Base-by-base conservation (phyloP, 2,113 vertebrate species). In the Anoplopoma fimbria region DNA sequence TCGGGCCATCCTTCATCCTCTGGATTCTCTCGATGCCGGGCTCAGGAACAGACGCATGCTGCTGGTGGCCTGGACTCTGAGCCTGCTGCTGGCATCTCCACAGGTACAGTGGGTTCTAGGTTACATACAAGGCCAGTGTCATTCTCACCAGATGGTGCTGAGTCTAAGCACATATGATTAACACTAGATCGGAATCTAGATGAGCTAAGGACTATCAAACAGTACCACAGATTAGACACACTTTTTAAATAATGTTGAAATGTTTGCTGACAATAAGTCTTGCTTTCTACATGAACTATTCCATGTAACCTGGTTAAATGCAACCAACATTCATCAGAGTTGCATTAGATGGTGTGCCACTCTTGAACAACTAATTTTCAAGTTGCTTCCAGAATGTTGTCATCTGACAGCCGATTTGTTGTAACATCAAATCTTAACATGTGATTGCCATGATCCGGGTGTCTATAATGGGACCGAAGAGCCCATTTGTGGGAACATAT, bases 21-120 rank as follows among this genome's bases (percentile, higher is more conserved):
- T 95, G 61, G 93, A 94, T 76, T 94, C 94, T 6, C 81, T 94
- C 1, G 88, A 93, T 9, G 90, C 93, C 9, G 90, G 92, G 13
- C 63, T 72, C 47, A 87, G 94, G 72, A 95, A 95, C 89, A 89
- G 84, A 79, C 92, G 88, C 53, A 94, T 95, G 94, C 81, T 95
- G 80, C 60, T 92, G n/a, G 77, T 91, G 70, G 94, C 94, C 61
- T 95, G 94, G 94, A 87, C 40, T 4, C 91, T 95, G 31, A 95
- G 94, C 31, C 69, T 94, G 42, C 89, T 95, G 51, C 86, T 95
- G 33, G 94, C 94, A 1, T 93, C 93, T 2, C 94, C 94, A 49
- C 94, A 95, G 94, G 94, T 90, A 88, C 31, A 42, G 9, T 88
- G 57, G 34, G 53, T 42, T 34, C 64, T 64, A 2, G 40, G 12